Percentiles rank a stretch among this genome's conserved stretches.
Conservation (phyloP, 1,140 invertebrate genomes). For the Procambarus clarkii region DNA sequence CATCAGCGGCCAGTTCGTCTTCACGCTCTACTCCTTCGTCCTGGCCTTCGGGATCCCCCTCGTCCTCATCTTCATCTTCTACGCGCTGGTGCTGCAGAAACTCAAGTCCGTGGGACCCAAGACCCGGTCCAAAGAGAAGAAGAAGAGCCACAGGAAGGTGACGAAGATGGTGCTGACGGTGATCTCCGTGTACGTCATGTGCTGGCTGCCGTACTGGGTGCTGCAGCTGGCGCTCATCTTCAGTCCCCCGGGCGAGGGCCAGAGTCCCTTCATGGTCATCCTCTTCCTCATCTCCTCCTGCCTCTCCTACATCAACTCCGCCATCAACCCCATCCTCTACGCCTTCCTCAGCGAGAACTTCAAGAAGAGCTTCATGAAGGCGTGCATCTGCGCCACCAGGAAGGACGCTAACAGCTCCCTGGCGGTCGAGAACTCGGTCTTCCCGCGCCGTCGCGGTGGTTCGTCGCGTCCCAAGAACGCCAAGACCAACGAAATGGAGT, state of each 20-base stretch:
- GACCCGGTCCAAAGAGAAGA: constrained; percentile 90
- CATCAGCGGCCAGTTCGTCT: constrained; percentile 81
- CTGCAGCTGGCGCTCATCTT: constrained; percentile 85
- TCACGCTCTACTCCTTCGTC: constrained; percentile 93
- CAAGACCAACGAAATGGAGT: constrained; percentile 29
- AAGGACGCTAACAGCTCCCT: constrained; percentile 90
- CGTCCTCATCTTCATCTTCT: constrained; percentile 95
- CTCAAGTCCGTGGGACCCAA: constrained; percentile 90
- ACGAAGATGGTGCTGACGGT: constrained; percentile 96
- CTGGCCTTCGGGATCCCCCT: constrained; percentile 95
- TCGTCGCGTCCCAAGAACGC: constrained; percentile 75
- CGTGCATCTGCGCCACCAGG: constrained; percentile 77
- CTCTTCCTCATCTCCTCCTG: constrained; percentile 90
- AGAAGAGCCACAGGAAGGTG: constrained; percentile 92
- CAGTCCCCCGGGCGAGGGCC: constrained; percentile 82
- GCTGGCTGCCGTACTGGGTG: constrained; percentile 98
- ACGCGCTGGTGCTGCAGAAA: constrained; percentile 93
- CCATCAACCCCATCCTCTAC: constrained; percentile 97
- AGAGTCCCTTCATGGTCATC: constrained; percentile 84
- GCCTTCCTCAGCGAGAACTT: constrained; percentile 96
- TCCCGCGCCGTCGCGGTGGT: constrained; percentile 80
- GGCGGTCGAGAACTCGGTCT: constrained; percentile 92
- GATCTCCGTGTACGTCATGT: constrained; percentile 96
- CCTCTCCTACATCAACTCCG: constrained; percentile 96
- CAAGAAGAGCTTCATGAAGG: constrained; percentile 95